These are phyloP conservation scores for Oreonectes daqikongensis DNA, from an alignment of 2,797 vertebrate species.

Conservation along the genomic window DNA sequence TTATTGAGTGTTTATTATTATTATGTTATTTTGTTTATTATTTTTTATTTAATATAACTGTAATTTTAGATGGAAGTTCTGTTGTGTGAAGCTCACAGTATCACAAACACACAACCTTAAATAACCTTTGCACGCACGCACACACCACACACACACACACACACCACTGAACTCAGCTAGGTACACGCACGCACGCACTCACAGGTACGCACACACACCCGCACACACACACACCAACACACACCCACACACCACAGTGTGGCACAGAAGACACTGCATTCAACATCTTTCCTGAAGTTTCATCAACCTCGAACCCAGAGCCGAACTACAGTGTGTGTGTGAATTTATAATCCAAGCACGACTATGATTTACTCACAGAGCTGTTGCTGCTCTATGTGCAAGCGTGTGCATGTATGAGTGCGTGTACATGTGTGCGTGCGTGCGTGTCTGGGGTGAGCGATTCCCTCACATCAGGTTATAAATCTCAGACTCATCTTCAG, in stretches of 20 bases:
- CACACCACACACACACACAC: constrained; percentile 11
- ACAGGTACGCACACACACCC: constrained; percentile 1
- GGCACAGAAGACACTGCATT: constrained; percentile 37
- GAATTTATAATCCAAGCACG: background rate
- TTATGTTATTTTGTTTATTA: background rate
- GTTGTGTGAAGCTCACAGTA: background rate
- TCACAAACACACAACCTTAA: constrained; percentile 3
- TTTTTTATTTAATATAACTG: background rate
- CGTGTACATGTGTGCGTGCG: background rate
- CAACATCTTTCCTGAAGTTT: constrained; percentile 62
- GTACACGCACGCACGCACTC: background rate
- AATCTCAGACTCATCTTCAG: constrained; percentile 41
- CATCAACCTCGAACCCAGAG: constrained; percentile 59
- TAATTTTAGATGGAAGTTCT: constrained; percentile 2
- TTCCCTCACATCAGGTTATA: constrained; percentile 43
- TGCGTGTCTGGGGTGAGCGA: background rate
- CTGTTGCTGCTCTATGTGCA: background rate
- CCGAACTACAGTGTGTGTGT: background rate
- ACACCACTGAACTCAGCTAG: too few relatives aligned
- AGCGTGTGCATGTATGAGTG: background rate
- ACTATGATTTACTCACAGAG: constrained; percentile 2
- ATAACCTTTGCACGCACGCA: background rate
- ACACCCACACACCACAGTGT: constrained; percentile 44
- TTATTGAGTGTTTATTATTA: too few relatives aligned
- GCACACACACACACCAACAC: constrained; percentile 30